phyloP scores from a whole-genome alignment of 2,113 vertebrate genomes.

The Gadus chalcogrammus region DNA sequence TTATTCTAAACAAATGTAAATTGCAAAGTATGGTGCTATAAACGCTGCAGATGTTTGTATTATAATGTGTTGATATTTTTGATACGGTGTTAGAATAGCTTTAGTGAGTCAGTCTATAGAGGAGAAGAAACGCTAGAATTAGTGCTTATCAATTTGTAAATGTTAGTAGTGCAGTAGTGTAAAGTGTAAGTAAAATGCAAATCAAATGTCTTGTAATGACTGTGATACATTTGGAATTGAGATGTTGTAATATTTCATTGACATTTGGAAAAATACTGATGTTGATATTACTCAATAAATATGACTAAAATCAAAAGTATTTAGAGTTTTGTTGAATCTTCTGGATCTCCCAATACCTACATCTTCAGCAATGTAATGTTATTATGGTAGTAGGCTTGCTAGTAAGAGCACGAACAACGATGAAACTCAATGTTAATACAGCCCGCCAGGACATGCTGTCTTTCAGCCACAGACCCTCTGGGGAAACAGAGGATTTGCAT shows the following conservation, averaged over 20 bases:
- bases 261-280: background rate
- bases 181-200: constrained; percentile 44
- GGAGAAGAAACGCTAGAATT: constrained; percentile 31
- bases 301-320: background rate
- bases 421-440: too few relatives aligned
- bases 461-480: too few relatives aligned
- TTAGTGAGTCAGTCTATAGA: constrained; percentile 26
- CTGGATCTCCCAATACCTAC: too few relatives aligned
- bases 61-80: constrained; percentile 48
- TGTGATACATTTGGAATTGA: constrained; percentile 58
- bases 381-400: too few relatives aligned
- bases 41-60: constrained; percentile 43
- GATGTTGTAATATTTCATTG: constrained; percentile 22
- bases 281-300: background rate
- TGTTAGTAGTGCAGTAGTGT: constrained; percentile 26
- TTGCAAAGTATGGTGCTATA: constrained; percentile 54
- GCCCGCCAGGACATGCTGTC: too few relatives aligned
- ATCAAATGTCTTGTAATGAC: constrained; percentile 42
- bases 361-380: too few relatives aligned
- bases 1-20: constrained; percentile 32
- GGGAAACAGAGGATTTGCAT: too few relatives aligned
- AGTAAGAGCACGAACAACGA: too few relatives aligned
- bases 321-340: too few relatives aligned
- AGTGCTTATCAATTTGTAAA: background rate
- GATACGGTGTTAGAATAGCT: constrained; percentile 26